Conservation (phyloP, 2,113 vertebrate species). For the Ceyx melanurus region DNA sequence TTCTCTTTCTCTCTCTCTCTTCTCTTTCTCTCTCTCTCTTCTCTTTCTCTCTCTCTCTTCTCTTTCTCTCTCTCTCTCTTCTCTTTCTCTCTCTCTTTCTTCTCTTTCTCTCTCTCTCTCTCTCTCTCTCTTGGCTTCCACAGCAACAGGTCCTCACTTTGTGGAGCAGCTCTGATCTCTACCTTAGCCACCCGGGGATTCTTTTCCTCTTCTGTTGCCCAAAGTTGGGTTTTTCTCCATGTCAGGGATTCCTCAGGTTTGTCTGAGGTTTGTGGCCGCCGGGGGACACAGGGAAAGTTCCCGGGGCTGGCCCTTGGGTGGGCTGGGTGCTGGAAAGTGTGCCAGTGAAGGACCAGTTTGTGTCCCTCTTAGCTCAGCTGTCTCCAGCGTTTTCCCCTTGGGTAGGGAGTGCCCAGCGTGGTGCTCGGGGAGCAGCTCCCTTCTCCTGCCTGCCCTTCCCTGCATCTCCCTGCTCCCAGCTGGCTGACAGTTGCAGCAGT, state of each 20-base stretch:
- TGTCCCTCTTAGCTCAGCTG: neutral
- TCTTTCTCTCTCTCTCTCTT: too few species aligned
- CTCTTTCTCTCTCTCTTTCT: too few species aligned
- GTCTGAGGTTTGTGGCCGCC: neutral
- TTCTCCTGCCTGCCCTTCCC: neutral
- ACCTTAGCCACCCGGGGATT: neutral
- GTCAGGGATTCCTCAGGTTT: neutral
- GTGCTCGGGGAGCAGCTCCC: rapidly evolving
- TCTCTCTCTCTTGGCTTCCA: neutral
- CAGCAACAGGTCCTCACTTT: rapidly evolving
- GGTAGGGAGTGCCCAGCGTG: neutral
- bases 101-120: too few species aligned
- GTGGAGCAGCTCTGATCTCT: neutral
- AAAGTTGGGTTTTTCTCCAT: neutral
- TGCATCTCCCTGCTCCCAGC: neutral
- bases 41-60: too few species aligned
- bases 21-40: too few species aligned
- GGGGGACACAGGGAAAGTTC: neutral
- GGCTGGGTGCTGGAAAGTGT: neutral
- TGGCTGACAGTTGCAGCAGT: neutral
- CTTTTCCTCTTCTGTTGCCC: neutral
- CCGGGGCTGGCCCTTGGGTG: neutral
- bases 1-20: too few species aligned
- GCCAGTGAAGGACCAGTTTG: neutral
- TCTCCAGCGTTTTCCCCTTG: neutral